Evolutionary conservation across 2,888 invertebrate species (phyloP), one percentile per base, ranked within the genome.

Genomic region (Acleris cristana): DNA sequence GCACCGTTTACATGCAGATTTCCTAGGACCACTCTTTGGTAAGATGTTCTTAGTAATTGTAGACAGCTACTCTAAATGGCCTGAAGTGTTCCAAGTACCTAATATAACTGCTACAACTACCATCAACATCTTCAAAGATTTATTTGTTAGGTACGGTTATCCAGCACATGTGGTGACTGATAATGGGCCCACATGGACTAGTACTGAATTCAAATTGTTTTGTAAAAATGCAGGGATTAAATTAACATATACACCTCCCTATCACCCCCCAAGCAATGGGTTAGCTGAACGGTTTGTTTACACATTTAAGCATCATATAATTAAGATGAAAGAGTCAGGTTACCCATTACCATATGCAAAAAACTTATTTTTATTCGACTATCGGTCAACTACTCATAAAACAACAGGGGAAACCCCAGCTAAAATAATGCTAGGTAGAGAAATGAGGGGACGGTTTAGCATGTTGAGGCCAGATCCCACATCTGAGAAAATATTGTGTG

Each of bases 1-100:
- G 71, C 19, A 49, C 12, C 55, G 70, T n/a, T 34, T 72, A n/a
- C 70, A 72, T 58, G 57, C 66, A 1, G 69, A 72, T 23, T 71
- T 68, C 34, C 16, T 63, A 26, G 71, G 71, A 2, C 68, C 68
- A 12, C 56, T 71, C 5, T 19, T 19, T n/a, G 60, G 57, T 5
- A 70, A 68, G 61, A 60, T 49, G 23, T 71, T 64, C 40, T 61
- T 71, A 44, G 58, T 70, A 7, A 52, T 63, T 18, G 58, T 70
- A 7, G 71, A 71, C 58, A 23, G 64, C 7, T 65, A 62, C 34
- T 62, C 62, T 1, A 49, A 49, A 18, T 49, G 18, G 49, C 49
- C 26, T 54, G 18, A 54, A 54, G 34, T 26, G 26, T 26, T 26
- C 26, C 18, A 21, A n/a, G 14, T 52, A 19, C 14, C 14, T 45